Conservation (phyloP, 1,140 invertebrate species). For the Aphidius gifuensis region DNA sequence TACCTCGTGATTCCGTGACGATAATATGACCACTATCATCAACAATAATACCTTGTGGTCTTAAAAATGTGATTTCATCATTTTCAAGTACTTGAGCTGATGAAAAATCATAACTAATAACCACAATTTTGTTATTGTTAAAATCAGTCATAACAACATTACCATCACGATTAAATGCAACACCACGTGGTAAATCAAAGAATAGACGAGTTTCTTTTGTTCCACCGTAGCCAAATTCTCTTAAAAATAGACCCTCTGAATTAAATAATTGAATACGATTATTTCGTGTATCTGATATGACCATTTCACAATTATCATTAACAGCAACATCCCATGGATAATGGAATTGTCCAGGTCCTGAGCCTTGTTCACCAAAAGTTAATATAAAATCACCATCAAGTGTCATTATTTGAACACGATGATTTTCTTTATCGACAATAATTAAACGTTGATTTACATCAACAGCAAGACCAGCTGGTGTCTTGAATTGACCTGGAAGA, state of each 20-base stretch:
- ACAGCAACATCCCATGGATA: constrained; percentile 96
- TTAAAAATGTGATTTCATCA: constrained; percentile 70
- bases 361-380: constrained; percentile 85
- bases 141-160: constrained; percentile 89
- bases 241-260: constrained; percentile 75
- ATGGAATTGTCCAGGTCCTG: constrained; percentile 82
- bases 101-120: constrained; percentile 72
- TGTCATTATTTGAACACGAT: constrained; percentile 83
- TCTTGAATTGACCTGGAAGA: constrained; percentile 82
- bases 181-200: constrained; percentile 86
- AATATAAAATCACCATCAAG: constrained; percentile 75
- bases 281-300: constrained; percentile 90
- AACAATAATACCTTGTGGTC: constrained; percentile 84
- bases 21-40: constrained; percentile 86
- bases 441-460: constrained; percentile 77
- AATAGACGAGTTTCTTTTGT: constrained; percentile 70
- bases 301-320: constrained; percentile 76
- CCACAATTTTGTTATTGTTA: constrained; percentile 86
- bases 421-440: constrained; percentile 95
- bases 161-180: constrained; percentile 79
- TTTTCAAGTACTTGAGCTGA: constrained; percentile 67
- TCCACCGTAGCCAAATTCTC: constrained; percentile 82
- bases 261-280: constrained; percentile 87
- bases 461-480: constrained; percentile 83
- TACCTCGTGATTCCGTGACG: constrained; percentile 87